Percentiles rank a stretch among this genome's conserved stretches.
Evolutionary conservation across 2,113 vertebrate species (phyloP).

Genomic region (Macrotus californicus): DNA sequence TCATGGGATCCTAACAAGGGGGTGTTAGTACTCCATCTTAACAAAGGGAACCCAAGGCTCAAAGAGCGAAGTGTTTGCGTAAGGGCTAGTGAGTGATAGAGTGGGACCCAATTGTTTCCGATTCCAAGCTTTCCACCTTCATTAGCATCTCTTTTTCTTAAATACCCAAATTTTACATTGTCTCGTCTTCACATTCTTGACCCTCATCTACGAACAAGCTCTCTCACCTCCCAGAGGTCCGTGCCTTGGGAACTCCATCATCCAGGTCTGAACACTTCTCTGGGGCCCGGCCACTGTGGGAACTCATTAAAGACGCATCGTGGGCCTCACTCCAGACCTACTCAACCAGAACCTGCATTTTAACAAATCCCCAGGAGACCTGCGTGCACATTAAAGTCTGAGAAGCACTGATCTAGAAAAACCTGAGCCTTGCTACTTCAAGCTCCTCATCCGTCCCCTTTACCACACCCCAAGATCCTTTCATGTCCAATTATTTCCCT

Average conservation of each 20-base stretch:
- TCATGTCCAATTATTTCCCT: background rate
- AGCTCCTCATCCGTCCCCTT: background rate
- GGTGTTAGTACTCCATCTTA: background rate
- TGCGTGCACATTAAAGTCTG: background rate
- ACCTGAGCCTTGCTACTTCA: background rate
- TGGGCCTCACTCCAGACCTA: background rate
- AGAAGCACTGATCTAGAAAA: slow-evolving; percentile 10
- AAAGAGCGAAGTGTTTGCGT: background rate
- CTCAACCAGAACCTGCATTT: background rate
- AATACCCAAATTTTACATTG: background rate
- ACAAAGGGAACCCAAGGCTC: background rate
- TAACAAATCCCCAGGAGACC: background rate
- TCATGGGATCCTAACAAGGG: background rate
- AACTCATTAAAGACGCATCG: slow-evolving; percentile 2
- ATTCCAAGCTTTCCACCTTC: background rate
- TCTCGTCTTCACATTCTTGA: background rate
- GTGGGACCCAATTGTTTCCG: background rate
- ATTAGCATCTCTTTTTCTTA: background rate
- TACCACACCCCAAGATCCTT: background rate
- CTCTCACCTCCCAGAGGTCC: background rate
- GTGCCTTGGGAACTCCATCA: background rate
- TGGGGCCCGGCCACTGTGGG: background rate
- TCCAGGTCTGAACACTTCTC: background rate
- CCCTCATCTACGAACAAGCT: background rate
- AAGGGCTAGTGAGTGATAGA: background rate